Conservation (phyloP, 2,113 vertebrate genomes). For the Anhinga rufa region DNA sequence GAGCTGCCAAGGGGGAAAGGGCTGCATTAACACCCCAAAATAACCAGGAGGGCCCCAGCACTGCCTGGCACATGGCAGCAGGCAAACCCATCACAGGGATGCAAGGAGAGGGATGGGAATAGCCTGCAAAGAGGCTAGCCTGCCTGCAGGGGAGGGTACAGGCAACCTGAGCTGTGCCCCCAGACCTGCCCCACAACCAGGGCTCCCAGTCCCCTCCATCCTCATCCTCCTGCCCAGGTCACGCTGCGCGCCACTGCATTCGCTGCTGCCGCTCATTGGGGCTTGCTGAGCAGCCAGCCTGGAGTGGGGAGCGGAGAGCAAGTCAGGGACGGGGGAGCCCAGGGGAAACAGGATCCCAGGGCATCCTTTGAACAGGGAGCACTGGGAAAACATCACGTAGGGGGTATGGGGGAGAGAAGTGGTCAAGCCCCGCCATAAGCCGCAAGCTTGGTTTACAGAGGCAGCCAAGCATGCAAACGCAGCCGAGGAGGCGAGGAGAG, state of each 20-base stretch:
- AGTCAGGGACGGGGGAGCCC: fast-evolving
- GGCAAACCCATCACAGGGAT: not conserved
- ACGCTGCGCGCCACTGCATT: fast-evolving
- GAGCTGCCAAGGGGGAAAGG: not conserved
- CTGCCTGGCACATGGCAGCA: not conserved
- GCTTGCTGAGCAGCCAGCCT: fast-evolving
- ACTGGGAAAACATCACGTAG: not conserved
- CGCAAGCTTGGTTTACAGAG: not conserved
- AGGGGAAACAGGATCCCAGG: not conserved
- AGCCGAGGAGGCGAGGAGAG: not conserved
- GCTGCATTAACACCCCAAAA: not conserved
- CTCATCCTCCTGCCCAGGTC: not conserved
- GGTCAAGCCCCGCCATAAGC: not conserved
- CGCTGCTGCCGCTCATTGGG: fast-evolving
- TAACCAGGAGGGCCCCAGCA: not conserved
- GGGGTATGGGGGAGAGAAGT: not conserved
- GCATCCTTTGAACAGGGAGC: not conserved
- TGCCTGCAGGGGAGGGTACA: fast-evolving
- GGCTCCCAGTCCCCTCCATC: not conserved
- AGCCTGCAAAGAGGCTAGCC: fast-evolving
- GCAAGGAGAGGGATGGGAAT: not conserved
- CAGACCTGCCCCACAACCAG: not conserved
- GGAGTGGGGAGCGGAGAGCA: fast-evolving
- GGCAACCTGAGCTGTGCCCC: not conserved
- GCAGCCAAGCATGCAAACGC: not conserved